These are phyloP conservation scores for Rhinoptilus africanus DNA, from an alignment of 2,113 vertebrate species.

Conservation along the genomic window DNA sequence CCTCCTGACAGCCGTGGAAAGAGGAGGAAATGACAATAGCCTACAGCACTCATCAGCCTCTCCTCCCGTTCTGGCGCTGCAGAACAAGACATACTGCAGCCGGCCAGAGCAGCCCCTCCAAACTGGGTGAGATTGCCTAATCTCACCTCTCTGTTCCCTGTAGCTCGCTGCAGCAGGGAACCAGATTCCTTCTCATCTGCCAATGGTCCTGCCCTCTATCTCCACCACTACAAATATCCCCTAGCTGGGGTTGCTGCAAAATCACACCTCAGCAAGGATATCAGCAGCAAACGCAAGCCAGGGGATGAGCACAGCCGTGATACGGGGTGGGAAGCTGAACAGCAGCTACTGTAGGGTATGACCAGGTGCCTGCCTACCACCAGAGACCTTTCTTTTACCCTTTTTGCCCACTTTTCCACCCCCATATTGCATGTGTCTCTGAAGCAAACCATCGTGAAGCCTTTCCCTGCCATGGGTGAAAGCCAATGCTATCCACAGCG, in stretches of 20 bases:
- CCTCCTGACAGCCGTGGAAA: not conserved
- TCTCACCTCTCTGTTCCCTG: not conserved
- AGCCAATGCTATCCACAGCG: not conserved
- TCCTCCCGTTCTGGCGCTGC: conserved; percentile 1
- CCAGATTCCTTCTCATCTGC: not conserved
- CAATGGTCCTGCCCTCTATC: not conserved
- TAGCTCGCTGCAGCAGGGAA: not conserved
- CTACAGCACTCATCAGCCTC: conserved; percentile 23
- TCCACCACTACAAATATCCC: not conserved
- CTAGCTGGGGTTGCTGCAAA: not conserved
- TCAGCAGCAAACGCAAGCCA: not conserved
- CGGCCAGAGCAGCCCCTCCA: not conserved
- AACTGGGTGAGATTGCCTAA: not conserved
- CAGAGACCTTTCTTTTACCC: not conserved
- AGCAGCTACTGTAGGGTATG: not conserved
- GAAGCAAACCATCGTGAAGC: not conserved
- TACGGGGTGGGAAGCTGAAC: not conserved
- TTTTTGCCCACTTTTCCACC: not conserved
- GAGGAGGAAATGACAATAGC: conserved; percentile 30
- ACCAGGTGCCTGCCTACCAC: not conserved
- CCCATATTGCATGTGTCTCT: not conserved
- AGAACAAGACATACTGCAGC: not conserved
- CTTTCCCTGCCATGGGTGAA: not conserved
- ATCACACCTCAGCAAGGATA: not conserved
- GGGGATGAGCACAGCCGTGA: not conserved